Evolutionary conservation across 2,113 vertebrate genomes (phyloP).

Genomic region (Odobenus rosmarus): DNA sequence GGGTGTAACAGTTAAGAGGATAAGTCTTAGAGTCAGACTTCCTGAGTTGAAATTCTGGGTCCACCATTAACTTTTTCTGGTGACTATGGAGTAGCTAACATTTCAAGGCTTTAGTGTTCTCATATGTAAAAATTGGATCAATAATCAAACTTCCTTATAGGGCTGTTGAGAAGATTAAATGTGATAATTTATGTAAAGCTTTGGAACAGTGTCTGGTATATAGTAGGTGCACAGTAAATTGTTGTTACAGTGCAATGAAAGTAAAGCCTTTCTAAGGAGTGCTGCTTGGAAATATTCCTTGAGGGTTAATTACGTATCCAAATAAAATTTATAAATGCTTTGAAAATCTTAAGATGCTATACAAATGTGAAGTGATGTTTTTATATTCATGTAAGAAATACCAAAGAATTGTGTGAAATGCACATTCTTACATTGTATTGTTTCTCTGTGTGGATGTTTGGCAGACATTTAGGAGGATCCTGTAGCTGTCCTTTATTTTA

Average conservation of each 20-base stretch:
- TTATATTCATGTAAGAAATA: not conserved
- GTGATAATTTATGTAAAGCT: conserved; percentile 14
- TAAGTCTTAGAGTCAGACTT: not conserved
- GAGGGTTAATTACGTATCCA: conserved; percentile 12
- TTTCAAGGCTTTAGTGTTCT: conserved; percentile 36
- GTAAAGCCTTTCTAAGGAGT: not conserved
- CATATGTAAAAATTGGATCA: not conserved
- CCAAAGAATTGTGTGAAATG: conserved; percentile 23
- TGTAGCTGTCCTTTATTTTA: not conserved
- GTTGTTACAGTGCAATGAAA: not conserved
- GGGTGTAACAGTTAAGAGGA: not conserved
- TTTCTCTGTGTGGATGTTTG: not conserved
- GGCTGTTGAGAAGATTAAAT: conserved; percentile 38
- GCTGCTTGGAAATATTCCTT: conserved; percentile 5
- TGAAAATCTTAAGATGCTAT: conserved; percentile 7
- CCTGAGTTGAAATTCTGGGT: not conserved
- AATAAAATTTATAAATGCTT: conserved; percentile 17
- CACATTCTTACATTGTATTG: not conserved
- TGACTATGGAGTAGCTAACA: not conserved
- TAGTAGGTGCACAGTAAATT: not conserved
- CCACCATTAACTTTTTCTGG: not conserved
- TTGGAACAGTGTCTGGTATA: not conserved
- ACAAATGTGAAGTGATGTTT: not conserved
- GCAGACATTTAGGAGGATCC: not conserved
- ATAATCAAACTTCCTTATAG: not conserved